phyloP scores from a whole-genome alignment of 2,113 vertebrate species.

The Crotalus horridus region DNA sequence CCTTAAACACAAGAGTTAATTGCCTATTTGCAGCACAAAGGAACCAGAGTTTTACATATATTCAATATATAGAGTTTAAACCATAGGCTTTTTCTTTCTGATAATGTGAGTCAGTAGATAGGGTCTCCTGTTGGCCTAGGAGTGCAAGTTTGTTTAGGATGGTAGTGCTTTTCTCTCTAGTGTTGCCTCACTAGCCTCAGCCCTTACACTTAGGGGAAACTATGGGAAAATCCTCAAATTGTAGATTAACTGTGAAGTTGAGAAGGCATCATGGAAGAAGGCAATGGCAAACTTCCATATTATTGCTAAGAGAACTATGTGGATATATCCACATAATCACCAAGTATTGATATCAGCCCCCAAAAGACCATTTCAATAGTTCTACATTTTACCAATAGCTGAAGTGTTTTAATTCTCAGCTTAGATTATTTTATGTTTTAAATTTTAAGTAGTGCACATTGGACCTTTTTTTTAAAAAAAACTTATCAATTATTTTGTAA shows the following conservation, averaged over 20 bases:
- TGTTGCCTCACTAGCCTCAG: neutral
- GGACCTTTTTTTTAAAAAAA: neutral
- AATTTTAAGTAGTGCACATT: neutral
- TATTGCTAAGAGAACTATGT: neutral
- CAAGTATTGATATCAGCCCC: neutral
- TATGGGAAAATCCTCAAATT: neutral
- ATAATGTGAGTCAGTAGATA: neutral
- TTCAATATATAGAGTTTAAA: neutral
- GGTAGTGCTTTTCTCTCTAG: neutral
- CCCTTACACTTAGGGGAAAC: neutral
- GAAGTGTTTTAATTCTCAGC: neutral
- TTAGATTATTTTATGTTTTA: neutral
- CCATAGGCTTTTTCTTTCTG: neutral
- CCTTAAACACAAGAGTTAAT: neutral
- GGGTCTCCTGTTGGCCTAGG: neutral
- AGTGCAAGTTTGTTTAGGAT: neutral
- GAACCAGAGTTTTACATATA: neutral
- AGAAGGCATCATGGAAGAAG: neutral
- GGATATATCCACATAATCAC: neutral
- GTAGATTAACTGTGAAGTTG: neutral
- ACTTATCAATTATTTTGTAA: neutral
- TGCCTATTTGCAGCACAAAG: neutral
- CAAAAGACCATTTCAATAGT: neutral
- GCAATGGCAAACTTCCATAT: neutral
- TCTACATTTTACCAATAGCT: neutral